Conservation (phyloP, 2,797 vertebrate species). For the Labroides dimidiatus region DNA sequence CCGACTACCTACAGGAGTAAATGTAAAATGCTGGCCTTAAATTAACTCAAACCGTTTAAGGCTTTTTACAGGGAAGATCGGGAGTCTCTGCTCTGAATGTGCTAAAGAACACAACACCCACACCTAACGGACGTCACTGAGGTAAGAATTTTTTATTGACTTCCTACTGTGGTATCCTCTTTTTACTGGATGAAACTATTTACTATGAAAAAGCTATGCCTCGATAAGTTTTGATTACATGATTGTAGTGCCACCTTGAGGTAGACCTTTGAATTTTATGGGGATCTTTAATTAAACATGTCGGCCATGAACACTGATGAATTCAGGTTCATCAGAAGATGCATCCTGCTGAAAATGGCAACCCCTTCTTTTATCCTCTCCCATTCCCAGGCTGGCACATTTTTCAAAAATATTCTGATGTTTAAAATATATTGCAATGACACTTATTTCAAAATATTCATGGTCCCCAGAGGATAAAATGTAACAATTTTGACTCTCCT, state of each 20-base stretch:
- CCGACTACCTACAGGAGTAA: constrained; percentile 13
- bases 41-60: constrained; percentile 46
- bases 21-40: constrained; percentile 55
- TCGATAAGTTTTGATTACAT: too few relatives aligned
- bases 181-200: too few relatives aligned
- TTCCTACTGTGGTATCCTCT: background rate
- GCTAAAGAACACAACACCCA: too few relatives aligned
- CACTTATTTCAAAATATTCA: background rate
- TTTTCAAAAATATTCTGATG: too few relatives aligned
- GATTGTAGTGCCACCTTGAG: too few relatives aligned
- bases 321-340: background rate
- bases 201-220: too few relatives aligned
- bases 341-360: background rate
- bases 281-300: too few relatives aligned
- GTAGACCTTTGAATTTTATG: too few relatives aligned
- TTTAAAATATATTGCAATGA: background rate
- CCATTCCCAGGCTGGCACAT: background rate
- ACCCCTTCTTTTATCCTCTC: background rate
- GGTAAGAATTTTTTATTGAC: too few relatives aligned
- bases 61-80: constrained; percentile 1
- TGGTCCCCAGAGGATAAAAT: background rate
- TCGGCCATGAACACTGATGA: background rate
- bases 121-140: too few relatives aligned
- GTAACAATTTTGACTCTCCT: background rate
- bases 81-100: background rate